A percentile compares a stretch with the other conserved stretches of the same genome.
Conservation (phyloP, 23 tunicate genomes). For the Botrylloides violaceus region DNA sequence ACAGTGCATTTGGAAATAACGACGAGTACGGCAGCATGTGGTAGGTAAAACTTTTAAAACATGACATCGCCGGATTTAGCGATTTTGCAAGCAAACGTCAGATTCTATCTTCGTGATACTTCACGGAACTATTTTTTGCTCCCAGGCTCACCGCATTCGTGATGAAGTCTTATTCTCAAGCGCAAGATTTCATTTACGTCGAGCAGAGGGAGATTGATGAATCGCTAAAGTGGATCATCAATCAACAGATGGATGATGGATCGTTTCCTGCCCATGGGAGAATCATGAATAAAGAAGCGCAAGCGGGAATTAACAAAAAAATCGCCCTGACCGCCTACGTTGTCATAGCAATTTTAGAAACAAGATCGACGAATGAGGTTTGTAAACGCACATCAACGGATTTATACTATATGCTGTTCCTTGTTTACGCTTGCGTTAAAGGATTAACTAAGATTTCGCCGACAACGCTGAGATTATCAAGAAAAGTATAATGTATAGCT, state of each 20-base stretch:
- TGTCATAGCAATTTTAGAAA: constrained; percentile 53
- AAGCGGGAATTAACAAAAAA: constrained; percentile 62
- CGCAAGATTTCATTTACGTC: constrained; percentile 76
- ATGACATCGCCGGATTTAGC: background rate
- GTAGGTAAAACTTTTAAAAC: constrained; percentile 23
- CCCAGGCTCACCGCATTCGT: constrained; percentile 97
- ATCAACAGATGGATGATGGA: constrained; percentile 69
- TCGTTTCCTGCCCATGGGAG: constrained; percentile 89
- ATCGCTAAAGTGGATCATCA: constrained; percentile 77
- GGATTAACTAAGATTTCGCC: too few species aligned
- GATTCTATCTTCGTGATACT: too few species aligned
- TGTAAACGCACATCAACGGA: too few species aligned
- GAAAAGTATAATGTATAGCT: too few species aligned
- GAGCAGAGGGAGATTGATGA: constrained; percentile 70
- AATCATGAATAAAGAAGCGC: constrained; percentile 90
- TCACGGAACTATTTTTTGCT: background rate
- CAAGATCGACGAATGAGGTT: constrained; percentile 28
- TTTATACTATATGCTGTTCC: too few species aligned
- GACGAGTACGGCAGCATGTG: constrained; percentile 98
- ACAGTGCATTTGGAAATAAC: constrained; percentile 89
- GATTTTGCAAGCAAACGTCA: background rate
- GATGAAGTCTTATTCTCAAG: constrained; percentile 85
- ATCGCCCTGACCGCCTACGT: constrained; percentile 94
- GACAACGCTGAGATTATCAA: too few species aligned
- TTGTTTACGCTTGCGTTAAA: too few species aligned